Conservation (phyloP, 2,888 invertebrate species). For the Malacosoma neustria region DNA sequence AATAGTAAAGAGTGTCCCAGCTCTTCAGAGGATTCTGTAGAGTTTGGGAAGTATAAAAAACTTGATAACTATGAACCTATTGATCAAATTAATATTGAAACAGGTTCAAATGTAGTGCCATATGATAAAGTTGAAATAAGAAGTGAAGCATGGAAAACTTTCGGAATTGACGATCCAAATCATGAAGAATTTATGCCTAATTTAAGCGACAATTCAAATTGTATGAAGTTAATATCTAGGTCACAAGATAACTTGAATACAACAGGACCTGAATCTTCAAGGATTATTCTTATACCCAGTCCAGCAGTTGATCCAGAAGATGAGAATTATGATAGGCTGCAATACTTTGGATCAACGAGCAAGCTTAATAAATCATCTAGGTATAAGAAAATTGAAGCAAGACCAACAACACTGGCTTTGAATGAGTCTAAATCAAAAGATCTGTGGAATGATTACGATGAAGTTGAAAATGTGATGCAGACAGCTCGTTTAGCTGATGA, state of each 20-base stretch:
- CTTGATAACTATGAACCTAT: constrained; percentile 70
- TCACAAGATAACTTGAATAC: constrained; percentile 66
- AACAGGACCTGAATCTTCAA: constrained; percentile 62
- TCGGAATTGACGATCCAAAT: constrained; percentile 82
- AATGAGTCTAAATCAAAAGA: constrained; percentile 59
- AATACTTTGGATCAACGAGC: constrained; percentile 86
- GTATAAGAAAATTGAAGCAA: constrained; percentile 81
- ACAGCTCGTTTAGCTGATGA: constrained; percentile 85
- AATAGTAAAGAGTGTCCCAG: constrained; percentile 45
- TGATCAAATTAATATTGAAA: constrained; percentile 64
- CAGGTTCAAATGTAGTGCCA: constrained; percentile 57
- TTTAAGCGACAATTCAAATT: constrained; percentile 58
- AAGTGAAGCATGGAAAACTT: constrained; percentile 87
- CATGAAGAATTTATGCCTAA: constrained; percentile 79
- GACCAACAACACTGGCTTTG: constrained; percentile 71
- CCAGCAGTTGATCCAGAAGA: constrained; percentile 66
- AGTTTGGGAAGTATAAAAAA: constrained; percentile 69
- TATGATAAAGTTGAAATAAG: constrained; percentile 87
- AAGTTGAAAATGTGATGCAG: constrained; percentile 81
- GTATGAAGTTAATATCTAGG: constrained; percentile 65
- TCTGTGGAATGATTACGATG: constrained; percentile 84
- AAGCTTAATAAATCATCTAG: constrained; percentile 77
- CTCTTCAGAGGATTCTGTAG: constrained; percentile 58
- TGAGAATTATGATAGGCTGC: constrained; percentile 85
- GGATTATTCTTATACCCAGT: constrained; percentile 71